Evolutionary conservation across 2,888 invertebrate species (phyloP).

Genomic region (Brassicogethes aeneus): DNA sequence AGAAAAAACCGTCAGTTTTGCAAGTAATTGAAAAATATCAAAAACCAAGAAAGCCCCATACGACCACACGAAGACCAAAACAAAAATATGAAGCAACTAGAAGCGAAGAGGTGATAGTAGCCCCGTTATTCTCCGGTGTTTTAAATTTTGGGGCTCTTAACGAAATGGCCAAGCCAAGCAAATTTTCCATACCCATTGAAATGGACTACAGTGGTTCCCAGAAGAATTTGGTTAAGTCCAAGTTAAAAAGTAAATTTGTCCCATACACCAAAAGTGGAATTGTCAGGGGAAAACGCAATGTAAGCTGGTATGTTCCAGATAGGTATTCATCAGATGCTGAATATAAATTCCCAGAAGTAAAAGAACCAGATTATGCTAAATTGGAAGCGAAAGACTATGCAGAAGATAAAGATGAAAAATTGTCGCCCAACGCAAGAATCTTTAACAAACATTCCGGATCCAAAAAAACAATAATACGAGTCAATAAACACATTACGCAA

Average conservation of each 20-base stretch:
- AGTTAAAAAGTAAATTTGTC: conserved; percentile 8
- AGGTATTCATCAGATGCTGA: conserved; percentile 20
- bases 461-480: conserved; percentile 17
- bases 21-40: too few relatives aligned
- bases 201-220: conserved; percentile 30
- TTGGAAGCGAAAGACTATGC: conserved; percentile 21
- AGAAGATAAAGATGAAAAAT: conserved; percentile 27
- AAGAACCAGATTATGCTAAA: conserved; percentile 17
- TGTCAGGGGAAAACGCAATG: conserved; percentile 5
- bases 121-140: conserved; percentile 30
- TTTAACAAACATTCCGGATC: conserved; percentile 21
- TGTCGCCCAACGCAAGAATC: conserved; percentile 29
- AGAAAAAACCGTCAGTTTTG: too few relatives aligned
- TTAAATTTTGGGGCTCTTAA: conserved; percentile 23
- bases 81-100: background rate
- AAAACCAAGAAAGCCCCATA: conserved; percentile 14
- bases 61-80: conserved; percentile 7
- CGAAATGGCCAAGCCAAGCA: conserved; percentile 28
- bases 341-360: conserved; percentile 19
- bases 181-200: conserved; percentile 33
- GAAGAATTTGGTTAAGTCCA: conserved; percentile 17
- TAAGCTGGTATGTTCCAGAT: conserved; percentile 22
- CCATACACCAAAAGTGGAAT: background rate
- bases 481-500: conserved; percentile 7
- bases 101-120: conserved; percentile 14